These are phyloP conservation scores for Pseudoips prasinana DNA, from an alignment of 2,888 invertebrate genomes.

Conservation along the genomic window DNA sequence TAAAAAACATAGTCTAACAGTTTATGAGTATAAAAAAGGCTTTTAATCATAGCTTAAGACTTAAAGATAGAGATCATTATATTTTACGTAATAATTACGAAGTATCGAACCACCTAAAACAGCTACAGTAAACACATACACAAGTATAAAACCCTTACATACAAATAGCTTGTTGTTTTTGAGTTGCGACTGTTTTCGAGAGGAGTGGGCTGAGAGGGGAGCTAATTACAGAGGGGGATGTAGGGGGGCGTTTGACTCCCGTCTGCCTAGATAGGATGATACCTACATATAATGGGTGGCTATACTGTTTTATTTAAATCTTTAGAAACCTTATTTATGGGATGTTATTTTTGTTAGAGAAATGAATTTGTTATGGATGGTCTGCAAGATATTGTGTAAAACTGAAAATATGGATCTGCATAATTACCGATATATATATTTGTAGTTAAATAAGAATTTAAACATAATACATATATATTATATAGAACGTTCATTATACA, in stretches of 20 bases:
- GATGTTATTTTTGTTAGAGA: constrained; percentile 1
- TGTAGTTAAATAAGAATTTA: no score
- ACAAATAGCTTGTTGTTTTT: constrained; percentile 54
- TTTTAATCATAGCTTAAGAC: no score
- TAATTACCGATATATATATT: no score
- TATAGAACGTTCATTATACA: no score
- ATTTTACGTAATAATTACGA: no score
- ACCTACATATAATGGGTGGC: constrained; percentile 16
- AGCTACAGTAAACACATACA: constrained; percentile 18
- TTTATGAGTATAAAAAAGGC: no score
- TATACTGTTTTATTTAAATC: constrained; percentile 21
- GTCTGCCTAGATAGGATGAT: constrained; percentile 41
- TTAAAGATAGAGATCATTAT: no score
- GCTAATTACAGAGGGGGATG: constrained; percentile 50
- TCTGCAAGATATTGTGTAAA: no score
- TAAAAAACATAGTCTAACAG: no score
- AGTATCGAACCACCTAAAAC: no score
- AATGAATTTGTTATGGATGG: background rate
- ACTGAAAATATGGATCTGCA: no score
- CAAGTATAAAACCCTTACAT: constrained; percentile 29
- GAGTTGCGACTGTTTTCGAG: constrained; percentile 52
- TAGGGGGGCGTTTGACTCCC: constrained; percentile 28
- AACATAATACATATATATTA: no score
- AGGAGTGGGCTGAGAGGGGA: constrained; percentile 35
- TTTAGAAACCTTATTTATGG: constrained; percentile 9